Evolutionary conservation across 1,140 invertebrate genomes (phyloP), one percentile per base, ranked within the genome.

Genomic region (Apis dorsata): DNA sequence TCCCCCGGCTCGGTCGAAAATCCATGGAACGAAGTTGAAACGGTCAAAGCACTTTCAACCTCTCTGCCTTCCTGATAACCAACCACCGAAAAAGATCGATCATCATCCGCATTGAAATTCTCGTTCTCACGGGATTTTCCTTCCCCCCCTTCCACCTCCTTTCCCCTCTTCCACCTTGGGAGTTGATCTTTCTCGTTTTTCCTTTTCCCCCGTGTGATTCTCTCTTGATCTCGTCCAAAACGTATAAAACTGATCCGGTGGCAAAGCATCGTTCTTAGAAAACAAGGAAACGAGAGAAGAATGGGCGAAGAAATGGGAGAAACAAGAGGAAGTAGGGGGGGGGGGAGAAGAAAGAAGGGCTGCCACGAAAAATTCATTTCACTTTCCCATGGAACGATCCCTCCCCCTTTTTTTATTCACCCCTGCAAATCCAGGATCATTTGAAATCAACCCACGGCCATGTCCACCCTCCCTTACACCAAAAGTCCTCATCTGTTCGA

Each of bases 361-460:
- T 68, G 44, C 62, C 51, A 49, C 12, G 28, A 70, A 79, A 85
- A 86, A 90, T 90, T 90, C 87, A 86, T 90, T 90, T 90, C 89
- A 89, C 85, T 90, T 90, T 90, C 86, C 70, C 24, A 7, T 28
- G 69, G 15, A 59, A 19, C 0, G 62, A 44, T 34, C 24, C n/a
- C 55, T 21, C 66, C 34, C 49, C 51, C n/a, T 28, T 79, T 89
- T 86, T 84, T 85, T 89, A 88, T 90, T 90, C 81, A 82, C 85
- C 83, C 82, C 15, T 69, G 74, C 85, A 90, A 90, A 89, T 88
- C 86, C 74, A 63, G 83, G 81, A 89, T 90, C 86, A 88, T 90
- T 89, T 89, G 86, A 88, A 90, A 90, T 90, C 89, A 88, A 90
- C 83, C 76, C 89, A 90, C 87, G 80, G 57, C 21, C 77, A 44